Evolutionary conservation across 2,888 invertebrate genomes (phyloP).

Genomic region (Oscheius sp.): DNA sequence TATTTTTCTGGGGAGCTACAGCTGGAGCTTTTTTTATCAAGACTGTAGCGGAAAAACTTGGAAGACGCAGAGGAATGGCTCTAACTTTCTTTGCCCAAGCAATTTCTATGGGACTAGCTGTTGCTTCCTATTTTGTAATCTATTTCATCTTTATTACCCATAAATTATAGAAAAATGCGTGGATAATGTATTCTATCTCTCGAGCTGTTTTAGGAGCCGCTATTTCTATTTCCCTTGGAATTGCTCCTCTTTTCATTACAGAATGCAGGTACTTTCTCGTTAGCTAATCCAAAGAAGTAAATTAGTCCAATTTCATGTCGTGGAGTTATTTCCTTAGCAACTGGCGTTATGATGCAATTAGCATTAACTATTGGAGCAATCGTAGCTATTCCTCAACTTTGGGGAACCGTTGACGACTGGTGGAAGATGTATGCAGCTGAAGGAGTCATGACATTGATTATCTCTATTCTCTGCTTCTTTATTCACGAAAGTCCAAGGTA

Average conservation of each 20-base stretch:
- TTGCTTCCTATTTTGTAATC: conserved; percentile 44
- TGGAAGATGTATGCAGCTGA: conserved; percentile 54
- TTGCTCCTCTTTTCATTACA: conserved; percentile 47
- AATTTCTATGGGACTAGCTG: conserved; percentile 33
- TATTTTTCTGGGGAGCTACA: conserved; percentile 57
- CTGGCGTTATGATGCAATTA: conserved; percentile 55
- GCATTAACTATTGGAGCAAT: conserved; percentile 54
- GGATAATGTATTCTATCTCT: conserved; percentile 47
- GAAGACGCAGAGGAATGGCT: conserved; percentile 45
- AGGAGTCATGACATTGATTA: conserved; percentile 32
- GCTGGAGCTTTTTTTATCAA: conserved; percentile 43
- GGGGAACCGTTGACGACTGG: conserved; percentile 46
- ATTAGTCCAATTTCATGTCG: conserved; percentile 54
- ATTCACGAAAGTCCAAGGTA: conserved; percentile 48
- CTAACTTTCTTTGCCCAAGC: conserved; percentile 36
- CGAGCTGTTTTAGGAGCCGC: conserved; percentile 54
- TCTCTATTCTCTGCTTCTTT: conserved; percentile 31
- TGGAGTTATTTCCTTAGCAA: conserved; percentile 54
- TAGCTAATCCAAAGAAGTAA: background rate
- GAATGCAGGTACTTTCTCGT: conserved; percentile 44
- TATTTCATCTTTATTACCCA: no score
- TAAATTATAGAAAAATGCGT: conserved; percentile 31
- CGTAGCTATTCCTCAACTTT: conserved; percentile 53
- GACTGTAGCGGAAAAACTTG: conserved; percentile 33
- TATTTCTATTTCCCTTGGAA: conserved; percentile 47